Evolutionary conservation across 1,140 invertebrate species (phyloP).

Genomic region (Schlechtendalia chinensis): DNA sequence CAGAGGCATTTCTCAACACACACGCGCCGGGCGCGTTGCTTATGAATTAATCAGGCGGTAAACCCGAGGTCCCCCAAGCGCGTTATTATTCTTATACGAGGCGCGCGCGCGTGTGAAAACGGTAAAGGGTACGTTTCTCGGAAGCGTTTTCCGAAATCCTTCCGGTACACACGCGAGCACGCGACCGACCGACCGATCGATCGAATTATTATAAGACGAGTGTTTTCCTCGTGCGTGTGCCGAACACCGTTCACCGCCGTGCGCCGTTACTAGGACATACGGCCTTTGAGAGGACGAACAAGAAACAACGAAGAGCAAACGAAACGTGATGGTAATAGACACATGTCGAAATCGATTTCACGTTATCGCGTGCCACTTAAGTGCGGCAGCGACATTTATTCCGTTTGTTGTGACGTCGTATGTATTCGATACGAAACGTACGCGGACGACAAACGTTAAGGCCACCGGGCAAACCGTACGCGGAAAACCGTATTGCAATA

Average conservation of each 20-base stretch:
- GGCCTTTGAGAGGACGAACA: too few relatives aligned
- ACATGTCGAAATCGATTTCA: constrained; percentile 2
- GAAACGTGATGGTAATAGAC: background rate
- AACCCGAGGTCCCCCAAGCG: constrained; percentile 26
- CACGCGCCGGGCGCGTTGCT: constrained; percentile 8
- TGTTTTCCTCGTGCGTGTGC: background rate
- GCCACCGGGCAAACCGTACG: background rate
- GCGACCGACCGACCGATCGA: background rate
- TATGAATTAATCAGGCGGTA: constrained; percentile 49
- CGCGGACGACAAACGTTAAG: background rate
- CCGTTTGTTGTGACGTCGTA: too few relatives aligned
- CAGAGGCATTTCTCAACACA: background rate
- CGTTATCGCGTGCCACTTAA: background rate
- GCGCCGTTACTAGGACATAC: background rate
- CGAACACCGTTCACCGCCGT: too few relatives aligned
- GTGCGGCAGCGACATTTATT: background rate
- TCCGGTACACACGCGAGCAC: background rate
- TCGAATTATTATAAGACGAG: constrained; percentile 12
- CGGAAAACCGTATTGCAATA: background rate
- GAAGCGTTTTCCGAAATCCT: constrained; percentile 24
- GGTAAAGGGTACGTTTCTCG: background rate
- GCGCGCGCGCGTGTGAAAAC: background rate
- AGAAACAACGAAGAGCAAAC: background rate
- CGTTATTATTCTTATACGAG: constrained; percentile 42
- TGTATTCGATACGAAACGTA: background rate